These are phyloP conservation scores for Drosophila repleta DNA, from an alignment of 1,140 invertebrate genomes.

Conservation along the genomic window DNA sequence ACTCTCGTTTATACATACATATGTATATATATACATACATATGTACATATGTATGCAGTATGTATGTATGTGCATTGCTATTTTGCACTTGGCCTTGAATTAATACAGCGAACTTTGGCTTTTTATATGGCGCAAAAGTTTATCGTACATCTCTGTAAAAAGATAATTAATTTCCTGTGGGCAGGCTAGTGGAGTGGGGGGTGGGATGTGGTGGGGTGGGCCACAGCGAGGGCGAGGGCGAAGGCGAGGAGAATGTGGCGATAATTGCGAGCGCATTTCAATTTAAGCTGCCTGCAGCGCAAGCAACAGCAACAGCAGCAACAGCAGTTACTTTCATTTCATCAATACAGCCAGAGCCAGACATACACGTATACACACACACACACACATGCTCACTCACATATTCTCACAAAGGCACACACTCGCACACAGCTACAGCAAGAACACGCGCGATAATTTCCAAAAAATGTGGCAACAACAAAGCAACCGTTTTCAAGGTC, in stretches of 20 bases:
- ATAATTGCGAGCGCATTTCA: slow-evolving; percentile 77
- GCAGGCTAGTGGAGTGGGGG: no score
- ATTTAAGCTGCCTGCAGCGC: slow-evolving; percentile 46
- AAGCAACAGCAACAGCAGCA: slow-evolving; percentile 2
- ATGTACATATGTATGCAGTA: neutral
- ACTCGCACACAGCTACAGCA: slow-evolving; percentile 18
- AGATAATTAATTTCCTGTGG: slow-evolving; percentile 74
- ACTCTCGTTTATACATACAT: no score
- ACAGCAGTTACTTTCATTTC: slow-evolving; percentile 41
- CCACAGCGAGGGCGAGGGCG: neutral
- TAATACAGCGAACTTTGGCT: slow-evolving; percentile 82
- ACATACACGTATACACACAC: neutral
- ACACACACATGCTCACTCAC: neutral
- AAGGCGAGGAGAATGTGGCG: slow-evolving; percentile 12
- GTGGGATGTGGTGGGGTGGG: neutral
- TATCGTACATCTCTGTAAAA: slow-evolving; percentile 82
- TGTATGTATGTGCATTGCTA: slow-evolving; percentile 46
- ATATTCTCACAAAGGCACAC: neutral
- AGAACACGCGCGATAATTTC: slow-evolving; percentile 76
- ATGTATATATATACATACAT: neutral
- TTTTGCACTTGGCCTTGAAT: slow-evolving; percentile 80
- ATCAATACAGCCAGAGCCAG: slow-evolving; percentile 26
- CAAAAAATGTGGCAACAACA: slow-evolving; percentile 75
- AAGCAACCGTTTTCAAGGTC: slow-evolving; percentile 80
- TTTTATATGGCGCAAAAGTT: slow-evolving; percentile 63